Evolutionary conservation across 2,113 vertebrate species (phyloP).

Genomic region (Miniopterus natalensis): DNA sequence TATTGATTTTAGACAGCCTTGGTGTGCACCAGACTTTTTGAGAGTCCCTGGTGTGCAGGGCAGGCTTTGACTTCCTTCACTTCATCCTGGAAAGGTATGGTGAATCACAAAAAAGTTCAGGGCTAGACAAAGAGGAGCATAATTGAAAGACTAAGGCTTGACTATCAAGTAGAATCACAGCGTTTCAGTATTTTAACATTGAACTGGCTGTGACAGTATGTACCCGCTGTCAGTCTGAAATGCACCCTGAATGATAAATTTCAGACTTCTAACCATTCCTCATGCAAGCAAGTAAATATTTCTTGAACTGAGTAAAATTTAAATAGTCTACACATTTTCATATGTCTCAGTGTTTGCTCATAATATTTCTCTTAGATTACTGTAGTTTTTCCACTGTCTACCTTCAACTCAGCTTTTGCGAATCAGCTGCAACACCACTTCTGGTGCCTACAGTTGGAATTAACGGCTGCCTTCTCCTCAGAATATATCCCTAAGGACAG

Average conservation of each 20-base stretch:
- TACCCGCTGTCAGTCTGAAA: not conserved
- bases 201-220: not conserved
- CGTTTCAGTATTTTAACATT: constrained; percentile 42
- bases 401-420: not conserved
- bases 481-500: not conserved
- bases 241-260: not conserved
- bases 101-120: not conserved
- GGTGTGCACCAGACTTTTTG: no score
- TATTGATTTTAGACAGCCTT: not conserved
- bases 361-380: not conserved
- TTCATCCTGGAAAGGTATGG: not conserved
- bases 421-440: not conserved
- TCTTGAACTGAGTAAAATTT: not conserved
- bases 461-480: not conserved
- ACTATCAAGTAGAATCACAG: not conserved
- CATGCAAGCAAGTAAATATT: not conserved
- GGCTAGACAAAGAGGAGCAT: fast-evolving
- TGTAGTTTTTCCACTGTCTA: not conserved
- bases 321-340: not conserved
- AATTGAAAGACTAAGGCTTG: not conserved
- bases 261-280: not conserved
- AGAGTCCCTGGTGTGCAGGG: not conserved
- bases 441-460: not conserved
- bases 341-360: not conserved
- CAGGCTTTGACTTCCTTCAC: not conserved